A percentile compares a stretch with the other conserved stretches of the same genome.
Conservation (phyloP, 2,888 invertebrate species). For the Cyrtodaria siliqua region DNA sequence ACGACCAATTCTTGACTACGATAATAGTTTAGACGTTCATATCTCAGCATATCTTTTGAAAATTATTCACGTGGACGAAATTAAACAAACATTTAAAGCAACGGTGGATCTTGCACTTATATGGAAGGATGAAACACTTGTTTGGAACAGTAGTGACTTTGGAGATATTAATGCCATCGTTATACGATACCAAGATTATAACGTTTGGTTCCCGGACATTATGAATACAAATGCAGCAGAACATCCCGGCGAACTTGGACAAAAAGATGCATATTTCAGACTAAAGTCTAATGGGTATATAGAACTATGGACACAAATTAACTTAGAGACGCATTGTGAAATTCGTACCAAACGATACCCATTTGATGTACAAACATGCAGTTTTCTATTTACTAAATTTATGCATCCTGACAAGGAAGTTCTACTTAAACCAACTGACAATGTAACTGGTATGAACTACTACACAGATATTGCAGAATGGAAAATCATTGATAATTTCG, state of each 20-base stretch:
- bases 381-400: conserved; percentile 22
- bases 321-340: conserved; percentile 39
- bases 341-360: conserved; percentile 46
- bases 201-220: conserved; percentile 43
- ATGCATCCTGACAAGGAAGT: conserved; percentile 23
- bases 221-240: conserved; percentile 33
- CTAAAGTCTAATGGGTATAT: conserved; percentile 21
- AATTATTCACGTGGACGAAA: conserved; percentile 39
- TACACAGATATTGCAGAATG: conserved; percentile 31
- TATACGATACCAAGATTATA: conserved; percentile 19
- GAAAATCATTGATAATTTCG: conserved; percentile 26
- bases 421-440: neutral
- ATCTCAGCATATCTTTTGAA: conserved; percentile 22
- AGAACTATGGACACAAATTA: conserved; percentile 26
- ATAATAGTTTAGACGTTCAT: neutral
- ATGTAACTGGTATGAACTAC: neutral
- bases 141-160: conserved; percentile 31
- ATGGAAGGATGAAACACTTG: conserved; percentile 42
- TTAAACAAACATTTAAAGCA: conserved; percentile 32
- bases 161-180: conserved; percentile 15
- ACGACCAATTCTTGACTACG: conserved; percentile 3
- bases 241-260: conserved; percentile 30
- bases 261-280: conserved; percentile 13
- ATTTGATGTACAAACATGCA: conserved; percentile 41
- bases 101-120: conserved; percentile 21